phyloP scores from a whole-genome alignment of 1,140 invertebrate species.

The Asbolus verrucosus region DNA sequence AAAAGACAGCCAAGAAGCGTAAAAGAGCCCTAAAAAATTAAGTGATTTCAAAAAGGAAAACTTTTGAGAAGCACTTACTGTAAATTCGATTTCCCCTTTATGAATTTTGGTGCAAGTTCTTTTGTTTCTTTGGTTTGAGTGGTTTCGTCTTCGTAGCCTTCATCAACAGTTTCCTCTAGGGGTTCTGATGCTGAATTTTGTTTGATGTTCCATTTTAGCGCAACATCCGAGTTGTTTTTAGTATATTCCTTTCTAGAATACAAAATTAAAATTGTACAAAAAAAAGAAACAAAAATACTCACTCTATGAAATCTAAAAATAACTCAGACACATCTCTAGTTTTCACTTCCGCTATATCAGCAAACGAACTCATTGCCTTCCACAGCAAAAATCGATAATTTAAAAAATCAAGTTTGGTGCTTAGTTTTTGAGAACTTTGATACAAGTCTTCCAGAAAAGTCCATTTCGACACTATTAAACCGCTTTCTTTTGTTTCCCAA shows the following conservation, averaged over 20 bases:
- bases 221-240: conserved; percentile 66
- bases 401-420: conserved; percentile 74
- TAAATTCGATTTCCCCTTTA: conserved; percentile 43
- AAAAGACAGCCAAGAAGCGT: conserved; percentile 81
- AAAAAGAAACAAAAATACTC: conserved; percentile 47
- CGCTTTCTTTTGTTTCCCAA: conserved; percentile 38
- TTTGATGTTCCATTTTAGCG: conserved; percentile 67
- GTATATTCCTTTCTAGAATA: conserved; percentile 66
- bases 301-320: conserved; percentile 84
- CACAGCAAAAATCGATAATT: conserved; percentile 86
- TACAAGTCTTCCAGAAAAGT: conserved; percentile 54
- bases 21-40: conserved; percentile 72
- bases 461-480: conserved; percentile 48
- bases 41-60: not conserved
- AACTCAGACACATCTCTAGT: conserved; percentile 82
- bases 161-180: conserved; percentile 54
- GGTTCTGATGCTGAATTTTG: conserved; percentile 57
- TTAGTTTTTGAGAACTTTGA: conserved; percentile 60
- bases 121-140: conserved; percentile 43
- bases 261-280: conserved; percentile 3
- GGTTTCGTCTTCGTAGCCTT: conserved; percentile 58
- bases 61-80: not conserved
- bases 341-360: conserved; percentile 79
- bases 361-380: conserved; percentile 80
- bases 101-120: conserved; percentile 15